Percentiles rank a stretch among this genome's conserved stretches.
These are phyloP conservation scores for Osmerus mordax DNA, from an alignment of 2,113 vertebrate genomes.

Conservation along the genomic window DNA sequence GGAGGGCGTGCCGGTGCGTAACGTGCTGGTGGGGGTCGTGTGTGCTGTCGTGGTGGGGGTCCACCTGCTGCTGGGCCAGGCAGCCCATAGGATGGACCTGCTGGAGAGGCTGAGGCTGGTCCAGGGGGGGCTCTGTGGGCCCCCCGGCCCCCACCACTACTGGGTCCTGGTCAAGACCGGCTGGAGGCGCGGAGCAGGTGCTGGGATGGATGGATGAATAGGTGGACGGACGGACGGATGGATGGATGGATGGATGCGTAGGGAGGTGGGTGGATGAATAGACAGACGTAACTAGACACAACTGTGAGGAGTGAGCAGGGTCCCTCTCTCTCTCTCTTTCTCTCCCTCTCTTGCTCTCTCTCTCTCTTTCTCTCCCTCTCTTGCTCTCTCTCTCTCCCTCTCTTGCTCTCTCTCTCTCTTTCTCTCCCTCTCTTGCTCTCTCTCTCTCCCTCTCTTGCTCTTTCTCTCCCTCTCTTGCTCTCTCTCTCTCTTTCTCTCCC, in stretches of 20 bases:
- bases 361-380: too few species aligned
- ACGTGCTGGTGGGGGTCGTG: conserved; percentile 65
- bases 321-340: too few species aligned
- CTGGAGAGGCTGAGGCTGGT: conserved; percentile 67
- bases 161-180: conserved; percentile 78
- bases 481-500: neutral
- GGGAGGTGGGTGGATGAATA: neutral
- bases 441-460: neutral
- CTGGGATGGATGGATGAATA: neutral
- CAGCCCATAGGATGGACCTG: conserved; percentile 76
- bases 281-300: neutral
- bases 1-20: conserved; percentile 56
- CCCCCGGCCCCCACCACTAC: conserved; percentile 70
- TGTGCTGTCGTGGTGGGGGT: conserved; percentile 67
- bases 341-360: too few species aligned
- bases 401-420: too few species aligned
- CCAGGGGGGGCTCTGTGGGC: conserved; percentile 72
- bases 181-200: conserved; percentile 72
- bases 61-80: conserved; percentile 69
- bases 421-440: too few species aligned
- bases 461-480: too few species aligned
- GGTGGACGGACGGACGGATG: neutral
- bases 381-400: neutral
- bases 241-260: neutral
- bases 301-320: too few species aligned